Evolutionary conservation across 2,113 vertebrate genomes (phyloP).

Genomic region (Siniperca chuatsi): DNA sequence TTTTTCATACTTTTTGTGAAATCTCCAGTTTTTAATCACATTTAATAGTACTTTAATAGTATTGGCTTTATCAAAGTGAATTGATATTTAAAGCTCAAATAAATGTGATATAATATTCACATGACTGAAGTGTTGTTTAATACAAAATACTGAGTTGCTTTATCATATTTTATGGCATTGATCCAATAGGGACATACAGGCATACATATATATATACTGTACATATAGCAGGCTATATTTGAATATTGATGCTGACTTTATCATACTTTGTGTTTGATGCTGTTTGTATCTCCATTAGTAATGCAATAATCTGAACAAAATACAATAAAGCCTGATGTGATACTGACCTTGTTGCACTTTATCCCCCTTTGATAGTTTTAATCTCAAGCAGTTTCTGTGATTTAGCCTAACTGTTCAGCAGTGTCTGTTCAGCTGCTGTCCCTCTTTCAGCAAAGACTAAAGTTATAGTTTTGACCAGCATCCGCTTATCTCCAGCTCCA

Average conservation of each 20-base stretch:
- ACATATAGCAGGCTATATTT: not conserved
- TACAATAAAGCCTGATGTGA: not conserved
- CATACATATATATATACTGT: too few species aligned
- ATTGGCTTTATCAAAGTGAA: not conserved
- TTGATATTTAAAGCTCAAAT: too few species aligned
- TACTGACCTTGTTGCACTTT: not conserved
- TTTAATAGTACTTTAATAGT: not conserved
- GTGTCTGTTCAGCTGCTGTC: not conserved
- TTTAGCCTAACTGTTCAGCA: not conserved
- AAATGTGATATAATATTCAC: too few species aligned
- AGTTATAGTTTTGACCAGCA: not conserved
- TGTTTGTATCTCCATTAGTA: not conserved
- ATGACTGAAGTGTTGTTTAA: not conserved
- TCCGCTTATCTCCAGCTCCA: not conserved
- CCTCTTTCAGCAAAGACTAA: not conserved
- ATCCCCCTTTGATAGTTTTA: not conserved
- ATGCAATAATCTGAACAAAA: not conserved
- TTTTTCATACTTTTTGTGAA: not conserved
- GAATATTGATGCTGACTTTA: not conserved
- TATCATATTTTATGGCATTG: not conserved
- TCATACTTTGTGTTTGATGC: not conserved
- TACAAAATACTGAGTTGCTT: not conserved
- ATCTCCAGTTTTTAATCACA: not conserved
- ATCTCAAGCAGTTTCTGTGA: not conserved
- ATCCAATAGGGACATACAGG: not conserved